A percentile compares a stretch with the other conserved stretches of the same genome.
Conservation (phyloP, 1,140 invertebrate genomes). For the Drosophila bocki region DNA sequence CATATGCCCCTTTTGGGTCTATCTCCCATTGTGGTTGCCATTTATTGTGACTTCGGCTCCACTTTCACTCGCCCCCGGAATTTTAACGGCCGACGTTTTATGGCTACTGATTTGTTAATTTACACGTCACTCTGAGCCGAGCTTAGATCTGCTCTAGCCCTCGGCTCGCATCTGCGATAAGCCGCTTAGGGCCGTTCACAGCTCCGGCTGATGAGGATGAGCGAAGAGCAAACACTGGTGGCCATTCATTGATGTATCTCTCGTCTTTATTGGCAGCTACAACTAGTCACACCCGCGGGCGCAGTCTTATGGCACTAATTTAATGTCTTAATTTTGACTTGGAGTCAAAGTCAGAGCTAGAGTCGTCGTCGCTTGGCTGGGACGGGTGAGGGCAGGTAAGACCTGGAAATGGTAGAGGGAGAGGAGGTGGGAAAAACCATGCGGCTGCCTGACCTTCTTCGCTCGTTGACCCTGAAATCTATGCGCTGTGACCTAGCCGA, state of each 20-base stretch:
- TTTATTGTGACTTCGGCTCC: slow-evolving; percentile 55
- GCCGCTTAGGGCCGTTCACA: slow-evolving; percentile 67
- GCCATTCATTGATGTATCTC: slow-evolving; percentile 48
- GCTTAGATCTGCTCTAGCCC: slow-evolving; percentile 35
- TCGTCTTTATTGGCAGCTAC: slow-evolving; percentile 58
- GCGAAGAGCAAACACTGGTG: slow-evolving; percentile 9
- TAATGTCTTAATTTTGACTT: slow-evolving; percentile 64
- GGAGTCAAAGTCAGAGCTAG: slow-evolving; percentile 15
- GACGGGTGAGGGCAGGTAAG: slow-evolving; percentile 22
- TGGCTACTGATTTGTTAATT: slow-evolving; percentile 72
- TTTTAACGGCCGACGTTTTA: slow-evolving; percentile 68
- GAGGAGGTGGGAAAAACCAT: slow-evolving; percentile 59
- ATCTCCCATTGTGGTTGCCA: slow-evolving; percentile 45
- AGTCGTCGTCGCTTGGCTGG: slow-evolving; percentile 42
- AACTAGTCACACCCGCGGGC: slow-evolving; percentile 44
- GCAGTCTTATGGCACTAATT: slow-evolving; percentile 67
- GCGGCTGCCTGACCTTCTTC: slow-evolving; percentile 44
- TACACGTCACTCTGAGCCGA: slow-evolving; percentile 61
- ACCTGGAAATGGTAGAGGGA: slow-evolving; percentile 9
- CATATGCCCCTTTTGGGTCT: slow-evolving; percentile 56
- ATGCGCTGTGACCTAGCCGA: slow-evolving; percentile 39
- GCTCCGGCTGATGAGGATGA: slow-evolving; percentile 25
- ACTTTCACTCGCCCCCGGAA: slow-evolving; percentile 64
- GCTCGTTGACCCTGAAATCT: slow-evolving; percentile 61
- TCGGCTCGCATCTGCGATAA: slow-evolving; percentile 59